Evolutionary conservation across 2,888 invertebrate species (phyloP).

Genomic region (Glyphotaelius pellucidus): DNA sequence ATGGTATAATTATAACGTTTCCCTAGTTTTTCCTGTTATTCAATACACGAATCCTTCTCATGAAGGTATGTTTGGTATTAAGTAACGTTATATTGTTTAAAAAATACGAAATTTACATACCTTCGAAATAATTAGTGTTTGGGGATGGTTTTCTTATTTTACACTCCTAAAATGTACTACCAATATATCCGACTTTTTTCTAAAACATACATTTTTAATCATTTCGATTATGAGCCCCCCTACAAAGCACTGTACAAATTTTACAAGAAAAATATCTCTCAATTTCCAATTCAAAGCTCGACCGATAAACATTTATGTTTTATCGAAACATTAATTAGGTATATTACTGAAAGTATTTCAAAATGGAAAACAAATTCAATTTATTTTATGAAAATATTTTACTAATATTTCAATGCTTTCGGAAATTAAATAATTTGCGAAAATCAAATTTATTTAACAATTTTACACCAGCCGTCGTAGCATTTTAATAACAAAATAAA

Average conservation of each 20-base stretch:
- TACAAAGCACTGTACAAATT: background rate
- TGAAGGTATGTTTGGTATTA: too few relatives aligned
- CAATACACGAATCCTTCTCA: too few relatives aligned
- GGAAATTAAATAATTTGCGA: too few relatives aligned
- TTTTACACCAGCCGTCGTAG: background rate
- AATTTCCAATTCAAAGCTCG: background rate
- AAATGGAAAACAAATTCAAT: background rate
- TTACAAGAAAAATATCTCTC: background rate
- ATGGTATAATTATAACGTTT: too few relatives aligned
- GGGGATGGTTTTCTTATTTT: background rate
- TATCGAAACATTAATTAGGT: background rate
- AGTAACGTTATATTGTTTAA: background rate
- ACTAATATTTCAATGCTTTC: background rate
- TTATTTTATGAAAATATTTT: background rate
- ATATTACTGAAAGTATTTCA: background rate
- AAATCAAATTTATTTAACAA: background rate
- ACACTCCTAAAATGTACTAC: background rate
- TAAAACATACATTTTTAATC: background rate
- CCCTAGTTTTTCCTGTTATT: too few relatives aligned
- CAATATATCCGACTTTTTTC: background rate
- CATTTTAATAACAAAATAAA: background rate
- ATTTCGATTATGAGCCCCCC: background rate
- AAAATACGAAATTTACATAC: background rate
- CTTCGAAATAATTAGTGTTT: background rate
- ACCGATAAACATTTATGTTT: background rate